phyloP scores from a whole-genome alignment of 2,888 invertebrate species.

The Gymnosoma rotundatum region DNA sequence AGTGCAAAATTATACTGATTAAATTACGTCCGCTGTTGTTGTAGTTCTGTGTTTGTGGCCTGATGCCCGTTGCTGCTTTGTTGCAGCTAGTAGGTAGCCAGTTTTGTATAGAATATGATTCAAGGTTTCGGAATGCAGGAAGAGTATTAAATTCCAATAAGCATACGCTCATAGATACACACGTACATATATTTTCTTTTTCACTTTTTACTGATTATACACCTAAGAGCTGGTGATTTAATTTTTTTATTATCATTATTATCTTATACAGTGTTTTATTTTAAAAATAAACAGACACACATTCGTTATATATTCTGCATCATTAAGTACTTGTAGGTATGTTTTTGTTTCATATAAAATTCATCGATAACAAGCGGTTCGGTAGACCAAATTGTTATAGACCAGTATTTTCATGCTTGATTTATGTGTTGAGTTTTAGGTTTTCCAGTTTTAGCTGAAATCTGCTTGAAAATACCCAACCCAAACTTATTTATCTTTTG shows the following conservation, averaged over 20 bases:
- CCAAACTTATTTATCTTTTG: slow-evolving; percentile 14
- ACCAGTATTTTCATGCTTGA: slow-evolving; percentile 34
- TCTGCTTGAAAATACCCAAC: slow-evolving; percentile 52
- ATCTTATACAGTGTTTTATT: slow-evolving; percentile 47
- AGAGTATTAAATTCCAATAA: slow-evolving; percentile 80
- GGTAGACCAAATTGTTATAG: slow-evolving; percentile 57
- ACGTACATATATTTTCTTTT: slow-evolving; percentile 17
- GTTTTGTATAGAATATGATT: slow-evolving; percentile 77
- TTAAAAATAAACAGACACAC: slow-evolving; percentile 9
- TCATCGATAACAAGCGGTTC: slow-evolving; percentile 30
- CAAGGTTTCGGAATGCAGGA: slow-evolving; percentile 83
- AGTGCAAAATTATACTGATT: slow-evolving; percentile 63
- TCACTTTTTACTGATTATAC: slow-evolving; percentile 21
- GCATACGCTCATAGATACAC: background rate
- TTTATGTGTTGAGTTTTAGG: slow-evolving; percentile 26
- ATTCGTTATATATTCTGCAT: background rate
- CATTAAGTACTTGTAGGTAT: background rate
- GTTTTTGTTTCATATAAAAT: slow-evolving; percentile 35
- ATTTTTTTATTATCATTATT: slow-evolving; percentile 29
- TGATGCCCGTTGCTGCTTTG: slow-evolving; percentile 19
- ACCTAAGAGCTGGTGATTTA: slow-evolving; percentile 42
- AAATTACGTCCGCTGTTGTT: slow-evolving; percentile 62
- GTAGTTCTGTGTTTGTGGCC: slow-evolving; percentile 36
- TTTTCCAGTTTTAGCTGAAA: slow-evolving; percentile 37
- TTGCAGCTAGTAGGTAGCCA: slow-evolving; percentile 26